phyloP scores from a whole-genome alignment of 2,113 vertebrate genomes.

The Hydrochoerus hydrochaeris region DNA sequence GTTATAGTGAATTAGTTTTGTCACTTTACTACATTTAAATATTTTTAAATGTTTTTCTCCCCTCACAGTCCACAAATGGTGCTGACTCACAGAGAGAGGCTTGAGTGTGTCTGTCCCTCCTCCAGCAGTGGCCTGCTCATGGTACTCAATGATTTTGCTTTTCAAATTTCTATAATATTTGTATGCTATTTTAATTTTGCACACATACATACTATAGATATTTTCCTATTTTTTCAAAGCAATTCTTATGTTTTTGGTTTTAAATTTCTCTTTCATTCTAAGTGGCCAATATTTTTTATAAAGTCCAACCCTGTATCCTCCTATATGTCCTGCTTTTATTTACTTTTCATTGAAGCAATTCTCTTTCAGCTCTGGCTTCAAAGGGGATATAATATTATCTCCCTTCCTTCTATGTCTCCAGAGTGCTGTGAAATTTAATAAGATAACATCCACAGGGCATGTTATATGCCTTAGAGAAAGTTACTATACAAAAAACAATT shows the following conservation, averaged over 20 bases:
- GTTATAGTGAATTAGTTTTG: conserved; percentile 36
- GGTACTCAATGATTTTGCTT: background rate
- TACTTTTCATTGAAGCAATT: conserved; percentile 67
- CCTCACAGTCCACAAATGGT: too few species aligned
- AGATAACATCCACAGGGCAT: background rate
- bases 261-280: conserved; percentile 60
- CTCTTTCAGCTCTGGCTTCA: conserved; percentile 50
- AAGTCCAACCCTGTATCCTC: conserved; percentile 31
- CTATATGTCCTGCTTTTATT: conserved; percentile 66
- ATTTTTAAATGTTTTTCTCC: background rate
- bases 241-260: background rate
- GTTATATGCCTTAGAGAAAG: conserved; percentile 48
- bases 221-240: background rate
- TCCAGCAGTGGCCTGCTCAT: too few species aligned
- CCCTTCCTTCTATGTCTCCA: background rate
- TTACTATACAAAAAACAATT: conserved; percentile 57
- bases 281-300: conserved; percentile 47
- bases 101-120: too few species aligned
- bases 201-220: background rate
- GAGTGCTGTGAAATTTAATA: conserved; percentile 63
- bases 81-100: too few species aligned
- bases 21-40: conserved; percentile 1
- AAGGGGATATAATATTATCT: conserved; percentile 57
- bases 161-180: conserved; percentile 17
- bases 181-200: conserved; percentile 45